Percentiles rank a stretch among this genome's conserved stretches.
Evolutionary conservation across 2,797 vertebrate species (phyloP).

Genomic region (Taenioides sp.): DNA sequence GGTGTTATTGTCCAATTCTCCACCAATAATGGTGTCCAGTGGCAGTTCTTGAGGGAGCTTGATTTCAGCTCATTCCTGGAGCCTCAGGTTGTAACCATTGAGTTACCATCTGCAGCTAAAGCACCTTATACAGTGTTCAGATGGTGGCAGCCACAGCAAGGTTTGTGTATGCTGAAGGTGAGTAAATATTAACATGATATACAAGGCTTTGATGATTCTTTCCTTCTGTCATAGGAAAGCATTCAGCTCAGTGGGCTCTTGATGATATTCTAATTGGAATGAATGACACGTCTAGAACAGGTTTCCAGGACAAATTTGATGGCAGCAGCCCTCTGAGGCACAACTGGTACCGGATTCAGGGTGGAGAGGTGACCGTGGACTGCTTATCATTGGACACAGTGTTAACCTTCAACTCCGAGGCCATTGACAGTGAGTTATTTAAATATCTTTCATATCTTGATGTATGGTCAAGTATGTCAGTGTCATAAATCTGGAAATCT

Average conservation of each 20-base stretch:
- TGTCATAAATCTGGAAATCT: not conserved
- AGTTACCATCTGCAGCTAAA: conserved; percentile 91
- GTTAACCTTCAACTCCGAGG: conserved; percentile 89
- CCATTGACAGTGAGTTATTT: conserved; percentile 79
- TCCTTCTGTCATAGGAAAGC: conserved; percentile 81
- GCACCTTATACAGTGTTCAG: conserved; percentile 90
- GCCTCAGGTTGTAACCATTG: conserved; percentile 93
- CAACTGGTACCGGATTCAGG: conserved; percentile 97
- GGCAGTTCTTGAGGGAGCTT: conserved; percentile 90
- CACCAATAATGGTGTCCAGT: conserved; percentile 91
- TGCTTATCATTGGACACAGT: conserved; percentile 94
- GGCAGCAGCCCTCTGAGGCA: conserved; percentile 87
- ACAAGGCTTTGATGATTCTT: not conserved
- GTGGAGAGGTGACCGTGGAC: conserved; percentile 92
- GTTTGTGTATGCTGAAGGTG: conserved; percentile 58
- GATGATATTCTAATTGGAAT: conserved; percentile 95
- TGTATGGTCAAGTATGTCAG: not conserved
- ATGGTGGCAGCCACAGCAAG: conserved; percentile 98
- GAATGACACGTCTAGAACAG: conserved; percentile 95
- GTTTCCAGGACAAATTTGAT: conserved; percentile 96
- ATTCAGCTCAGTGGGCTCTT: conserved; percentile 95
- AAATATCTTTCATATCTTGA: not conserved
- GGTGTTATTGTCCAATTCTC: conserved; percentile 95
- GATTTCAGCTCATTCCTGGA: conserved; percentile 94
- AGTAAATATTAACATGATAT: too few relatives aligned